phyloP scores from a whole-genome alignment of 2,113 vertebrate species.

The Eurystomus gularis region DNA sequence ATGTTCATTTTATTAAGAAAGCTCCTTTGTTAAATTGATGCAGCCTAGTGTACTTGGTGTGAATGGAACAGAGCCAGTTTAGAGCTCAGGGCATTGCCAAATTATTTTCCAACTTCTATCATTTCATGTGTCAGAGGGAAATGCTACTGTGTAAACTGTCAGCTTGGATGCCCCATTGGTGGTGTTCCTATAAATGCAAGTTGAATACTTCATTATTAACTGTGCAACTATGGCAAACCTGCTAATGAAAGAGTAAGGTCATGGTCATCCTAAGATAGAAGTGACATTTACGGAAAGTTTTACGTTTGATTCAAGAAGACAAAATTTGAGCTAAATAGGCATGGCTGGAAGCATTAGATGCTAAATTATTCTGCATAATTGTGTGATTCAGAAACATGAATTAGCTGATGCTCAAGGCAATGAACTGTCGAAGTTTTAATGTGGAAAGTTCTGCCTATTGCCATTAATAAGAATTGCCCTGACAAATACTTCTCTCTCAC shows the following conservation, averaged over 20 bases:
- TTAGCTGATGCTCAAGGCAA: conserved; percentile 20
- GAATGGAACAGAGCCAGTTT: neutral
- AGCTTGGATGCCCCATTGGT: neutral
- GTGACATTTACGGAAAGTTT: neutral
- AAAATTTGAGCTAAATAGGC: conserved; percentile 13
- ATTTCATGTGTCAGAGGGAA: neutral
- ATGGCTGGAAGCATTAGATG: conserved; percentile 7
- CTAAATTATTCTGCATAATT: conserved; percentile 44
- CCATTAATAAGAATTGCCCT: conserved; percentile 6
- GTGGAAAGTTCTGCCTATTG: conserved; percentile 28
- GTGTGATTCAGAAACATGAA: conserved; percentile 37
- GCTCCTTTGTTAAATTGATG: neutral
- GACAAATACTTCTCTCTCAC: conserved; percentile 30
- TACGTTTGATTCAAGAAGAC: conserved; percentile 48
- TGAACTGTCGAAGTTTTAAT: conserved; percentile 39
- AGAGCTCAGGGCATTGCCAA: neutral
- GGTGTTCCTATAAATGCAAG: neutral
- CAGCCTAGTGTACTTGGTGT: neutral
- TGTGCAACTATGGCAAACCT: neutral
- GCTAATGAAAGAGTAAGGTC: neutral
- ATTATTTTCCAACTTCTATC: neutral
- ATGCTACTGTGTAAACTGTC: neutral
- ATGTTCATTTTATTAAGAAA: neutral
- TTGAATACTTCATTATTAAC: neutral
- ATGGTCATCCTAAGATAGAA: conserved; percentile 13